Evolutionary conservation across 2,113 vertebrate genomes (phyloP), one percentile per base, ranked within the genome.

Genomic region (Seriola dumerili): DNA sequence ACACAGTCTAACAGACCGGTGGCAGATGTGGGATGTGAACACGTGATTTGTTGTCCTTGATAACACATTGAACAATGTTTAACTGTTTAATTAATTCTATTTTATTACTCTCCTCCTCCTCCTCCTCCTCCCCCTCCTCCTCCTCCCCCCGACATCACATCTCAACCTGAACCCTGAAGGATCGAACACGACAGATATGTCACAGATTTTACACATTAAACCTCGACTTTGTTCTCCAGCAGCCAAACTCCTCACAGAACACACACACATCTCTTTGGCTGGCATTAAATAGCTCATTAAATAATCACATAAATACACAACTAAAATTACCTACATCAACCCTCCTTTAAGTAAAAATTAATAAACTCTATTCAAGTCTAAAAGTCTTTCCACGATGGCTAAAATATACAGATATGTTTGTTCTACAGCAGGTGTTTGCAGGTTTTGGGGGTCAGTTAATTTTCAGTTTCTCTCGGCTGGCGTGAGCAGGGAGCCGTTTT

Each of bases 301-400:
- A 89, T 84, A 84, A 85, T 68, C 61, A 88, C 81, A 91, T 83
- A 89, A 89, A 88, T 80, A 88, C 71, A 68, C 32, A 32, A 58
- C 52, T 86, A 62, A 54, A 67, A 68, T 74, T 7, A 36, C 29
- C 61, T 61, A 74, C 54, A 74, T 63, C 42, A 29, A 57, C 13
- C n/a, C 42, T 29, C 36, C 34, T 63, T 29, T 4, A 2, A 0
- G 59, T 68, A 65, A 50, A 76, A 72, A 85, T 40, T 36, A 23
- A 58, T 52, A 4, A 36, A 1, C 63, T 7, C 25, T 68, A 14
- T 36, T 74, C 4, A 57, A 19, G 50, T 50, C 42, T 55, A 81
- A 81, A 80, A 58, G 11, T 25, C 8, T 61, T 67, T 55, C 9
- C 8, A 67, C 21, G 36, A 54, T 50, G 21, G 38, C 52, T 69